A percentile compares a stretch with the other conserved stretches of the same genome.
phyloP scores from a whole-genome alignment of 2,113 vertebrate genomes.

The Hypocryptadius cinnamomeus region DNA sequence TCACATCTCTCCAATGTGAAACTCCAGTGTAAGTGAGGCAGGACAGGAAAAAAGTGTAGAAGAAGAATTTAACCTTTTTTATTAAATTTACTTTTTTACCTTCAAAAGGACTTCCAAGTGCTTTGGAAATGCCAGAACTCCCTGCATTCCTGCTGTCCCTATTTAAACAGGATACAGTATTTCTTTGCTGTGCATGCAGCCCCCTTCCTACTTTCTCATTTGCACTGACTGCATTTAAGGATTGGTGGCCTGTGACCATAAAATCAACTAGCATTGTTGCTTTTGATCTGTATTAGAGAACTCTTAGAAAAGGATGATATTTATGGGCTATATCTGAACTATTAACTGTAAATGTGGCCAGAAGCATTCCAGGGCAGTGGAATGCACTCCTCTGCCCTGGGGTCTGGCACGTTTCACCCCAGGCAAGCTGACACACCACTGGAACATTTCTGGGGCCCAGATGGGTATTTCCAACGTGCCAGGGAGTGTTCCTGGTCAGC shows the following conservation, averaged over 20 bases:
- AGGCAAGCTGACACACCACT: neutral
- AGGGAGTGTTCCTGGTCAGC: neutral
- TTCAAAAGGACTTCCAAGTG: neutral
- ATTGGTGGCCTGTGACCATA: neutral
- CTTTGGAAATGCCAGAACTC: neutral
- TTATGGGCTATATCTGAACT: neutral
- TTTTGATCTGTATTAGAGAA: neutral
- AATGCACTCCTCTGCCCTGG: neutral
- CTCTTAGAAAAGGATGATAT: neutral
- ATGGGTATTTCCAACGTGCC: neutral
- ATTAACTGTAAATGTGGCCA: neutral
- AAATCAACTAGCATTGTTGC: neutral
- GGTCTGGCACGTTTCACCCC: neutral
- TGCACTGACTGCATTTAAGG: neutral
- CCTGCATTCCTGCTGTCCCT: neutral
- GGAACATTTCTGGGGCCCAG: neutral
- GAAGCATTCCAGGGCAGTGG: neutral
- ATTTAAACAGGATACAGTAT: neutral
- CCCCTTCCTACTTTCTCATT: neutral
- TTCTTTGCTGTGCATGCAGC: neutral
- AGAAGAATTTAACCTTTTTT: neutral
- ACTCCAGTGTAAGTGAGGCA: neutral
- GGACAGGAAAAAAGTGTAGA: neutral
- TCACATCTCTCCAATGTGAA: neutral
- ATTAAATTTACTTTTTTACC: neutral